phyloP scores from a whole-genome alignment of 2,888 invertebrate genomes.

The Hydrotaea cyrtoneurina region DNA sequence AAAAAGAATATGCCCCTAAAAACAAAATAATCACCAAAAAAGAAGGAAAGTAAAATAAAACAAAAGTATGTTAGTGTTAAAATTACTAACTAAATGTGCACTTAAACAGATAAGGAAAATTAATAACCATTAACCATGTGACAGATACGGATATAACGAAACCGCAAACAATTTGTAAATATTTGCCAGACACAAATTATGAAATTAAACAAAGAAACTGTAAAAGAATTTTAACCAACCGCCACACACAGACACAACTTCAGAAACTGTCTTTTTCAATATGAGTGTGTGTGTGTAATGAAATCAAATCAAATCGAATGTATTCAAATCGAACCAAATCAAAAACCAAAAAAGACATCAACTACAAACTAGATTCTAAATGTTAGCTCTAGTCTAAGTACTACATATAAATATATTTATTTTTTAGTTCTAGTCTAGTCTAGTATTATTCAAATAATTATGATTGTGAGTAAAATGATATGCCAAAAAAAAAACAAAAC shows the following conservation, averaged over 20 bases:
- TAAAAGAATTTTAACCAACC: not conserved
- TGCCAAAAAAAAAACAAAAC: too few species aligned
- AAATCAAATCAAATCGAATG: not conserved
- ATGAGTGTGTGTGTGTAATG: too few species aligned
- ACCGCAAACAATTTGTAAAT: not conserved
- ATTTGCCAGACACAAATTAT: not conserved
- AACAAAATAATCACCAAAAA: too few species aligned
- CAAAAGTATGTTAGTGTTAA: not conserved
- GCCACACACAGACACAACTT: not conserved
- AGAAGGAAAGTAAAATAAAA: too few species aligned
- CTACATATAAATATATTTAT: slow-evolving; percentile 29
- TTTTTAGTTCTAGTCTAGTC: slow-evolving; percentile 35
- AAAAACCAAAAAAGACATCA: slow-evolving; percentile 7
- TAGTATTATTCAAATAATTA: slow-evolving; percentile 37
- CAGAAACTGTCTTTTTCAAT: not conserved
- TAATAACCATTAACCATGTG: slow-evolving; percentile 4
- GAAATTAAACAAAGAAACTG: not conserved
- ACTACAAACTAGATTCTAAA: slow-evolving; percentile 49
- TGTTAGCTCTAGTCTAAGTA: slow-evolving; percentile 45
- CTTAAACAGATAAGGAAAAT: not conserved
- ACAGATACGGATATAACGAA: not conserved
- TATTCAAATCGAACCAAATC: not conserved
- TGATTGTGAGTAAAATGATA: slow-evolving; percentile 57
- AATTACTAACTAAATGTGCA: slow-evolving; percentile 16
- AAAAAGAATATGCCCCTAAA: not conserved